phyloP scores from a whole-genome alignment of 1,140 invertebrate genomes.

The Microplitis mediator region DNA sequence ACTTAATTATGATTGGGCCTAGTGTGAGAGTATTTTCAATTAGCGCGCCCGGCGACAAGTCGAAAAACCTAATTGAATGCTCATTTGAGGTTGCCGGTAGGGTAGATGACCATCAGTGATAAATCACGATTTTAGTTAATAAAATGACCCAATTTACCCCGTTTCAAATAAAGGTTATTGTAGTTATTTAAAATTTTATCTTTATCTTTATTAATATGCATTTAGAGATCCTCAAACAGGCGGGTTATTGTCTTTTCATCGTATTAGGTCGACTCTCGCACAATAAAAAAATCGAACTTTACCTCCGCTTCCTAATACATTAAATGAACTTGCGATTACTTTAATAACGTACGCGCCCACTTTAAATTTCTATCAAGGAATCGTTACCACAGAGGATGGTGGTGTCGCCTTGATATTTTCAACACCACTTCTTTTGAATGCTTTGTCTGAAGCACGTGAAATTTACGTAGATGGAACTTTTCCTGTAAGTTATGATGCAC shows the following conservation, averaged over 20 bases:
- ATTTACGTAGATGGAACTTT: not conserved
- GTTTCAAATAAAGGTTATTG: too few relatives aligned
- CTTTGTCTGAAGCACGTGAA: not conserved
- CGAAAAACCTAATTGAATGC: too few relatives aligned
- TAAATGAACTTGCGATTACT: not conserved
- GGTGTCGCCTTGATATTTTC: not conserved
- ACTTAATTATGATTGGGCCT: too few relatives aligned
- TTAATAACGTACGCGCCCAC: not conserved
- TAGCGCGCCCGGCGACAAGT: too few relatives aligned
- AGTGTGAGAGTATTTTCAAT: too few relatives aligned
- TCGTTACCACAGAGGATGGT: not conserved
- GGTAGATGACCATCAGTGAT: too few relatives aligned
- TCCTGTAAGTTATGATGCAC: not conserved
- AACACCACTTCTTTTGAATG: not conserved
- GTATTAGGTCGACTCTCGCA: not conserved
- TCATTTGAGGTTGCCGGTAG: too few relatives aligned
- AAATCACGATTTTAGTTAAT: too few relatives aligned
- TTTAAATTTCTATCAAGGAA: not conserved
- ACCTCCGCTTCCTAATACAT: not conserved
- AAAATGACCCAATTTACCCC: too few relatives aligned
- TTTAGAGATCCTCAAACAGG: not conserved
- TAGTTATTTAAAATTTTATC: too few relatives aligned
- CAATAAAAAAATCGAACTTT: not conserved
- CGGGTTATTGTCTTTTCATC: not conserved
- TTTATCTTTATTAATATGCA: not conserved